A percentile compares a stretch with the other conserved stretches of the same genome.
Conservation (phyloP, 2,888 invertebrate species). For the Cryptocephalus primarius region DNA sequence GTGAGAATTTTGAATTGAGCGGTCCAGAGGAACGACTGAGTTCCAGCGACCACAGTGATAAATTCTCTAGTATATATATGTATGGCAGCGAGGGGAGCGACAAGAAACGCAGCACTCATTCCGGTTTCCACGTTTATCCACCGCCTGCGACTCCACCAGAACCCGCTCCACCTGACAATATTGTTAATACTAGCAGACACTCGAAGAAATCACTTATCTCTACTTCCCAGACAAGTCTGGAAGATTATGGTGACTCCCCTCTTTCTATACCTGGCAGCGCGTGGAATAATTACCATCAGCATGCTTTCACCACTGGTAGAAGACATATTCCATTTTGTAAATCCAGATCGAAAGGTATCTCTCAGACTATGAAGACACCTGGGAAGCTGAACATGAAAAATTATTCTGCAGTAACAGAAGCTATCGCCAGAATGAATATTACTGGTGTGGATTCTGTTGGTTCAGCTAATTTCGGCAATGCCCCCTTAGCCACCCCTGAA, state of each 20-base stretch:
- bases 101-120: slow-evolving; percentile 22
- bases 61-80: slow-evolving; percentile 51
- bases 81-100: slow-evolving; percentile 45
- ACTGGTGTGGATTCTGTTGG: slow-evolving; percentile 38
- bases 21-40: slow-evolving; percentile 46
- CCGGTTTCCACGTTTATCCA: slow-evolving; percentile 69
- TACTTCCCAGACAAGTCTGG: slow-evolving; percentile 52
- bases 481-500: slow-evolving; percentile 67
- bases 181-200: slow-evolving; percentile 33
- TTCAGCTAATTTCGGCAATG: slow-evolving; percentile 48
- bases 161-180: slow-evolving; percentile 71
- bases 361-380: slow-evolving; percentile 70
- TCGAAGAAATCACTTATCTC: slow-evolving; percentile 39
- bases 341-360: slow-evolving; percentile 55
- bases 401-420: slow-evolving; percentile 80
- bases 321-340: slow-evolving; percentile 48
- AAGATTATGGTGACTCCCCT: slow-evolving; percentile 42
- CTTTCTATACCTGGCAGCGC: slow-evolving; percentile 38
- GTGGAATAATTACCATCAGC: slow-evolving; percentile 55
- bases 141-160: slow-evolving; percentile 77
- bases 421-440: slow-evolving; percentile 63
- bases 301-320: slow-evolving; percentile 62
- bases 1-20: slow-evolving; percentile 54
- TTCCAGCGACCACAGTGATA: slow-evolving; percentile 59
- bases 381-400: slow-evolving; percentile 84